These are phyloP conservation scores for Ammospiza maritima DNA, from an alignment of 2,797 vertebrate species.

Conservation along the genomic window DNA sequence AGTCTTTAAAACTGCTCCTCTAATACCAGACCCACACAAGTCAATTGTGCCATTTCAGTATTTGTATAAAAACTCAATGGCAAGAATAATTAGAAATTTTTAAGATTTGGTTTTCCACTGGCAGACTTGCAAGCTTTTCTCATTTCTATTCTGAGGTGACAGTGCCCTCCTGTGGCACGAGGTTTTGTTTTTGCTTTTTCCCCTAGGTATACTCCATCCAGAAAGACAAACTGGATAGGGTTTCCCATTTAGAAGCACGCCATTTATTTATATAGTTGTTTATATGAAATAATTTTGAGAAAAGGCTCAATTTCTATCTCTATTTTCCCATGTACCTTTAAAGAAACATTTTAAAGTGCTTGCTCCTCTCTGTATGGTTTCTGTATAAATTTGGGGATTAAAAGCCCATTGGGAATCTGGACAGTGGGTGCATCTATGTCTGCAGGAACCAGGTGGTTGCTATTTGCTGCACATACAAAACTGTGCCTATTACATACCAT, in stretches of 20 bases:
- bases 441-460: background rate
- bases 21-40: background rate
- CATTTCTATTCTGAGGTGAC: background rate
- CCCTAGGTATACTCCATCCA: background rate
- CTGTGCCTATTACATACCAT: background rate
- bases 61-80: background rate
- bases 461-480: background rate
- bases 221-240: background rate
- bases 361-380: background rate
- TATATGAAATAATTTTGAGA: background rate
- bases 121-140: background rate
- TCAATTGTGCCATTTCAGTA: background rate
- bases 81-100: background rate
- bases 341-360: background rate
- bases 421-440: background rate
- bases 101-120: background rate
- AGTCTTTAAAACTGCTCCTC: background rate
- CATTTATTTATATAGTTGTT: background rate
- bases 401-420: background rate
- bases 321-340: background rate
- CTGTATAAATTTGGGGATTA: background rate
- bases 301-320: background rate
- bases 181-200: background rate
- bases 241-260: background rate
- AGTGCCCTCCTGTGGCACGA: conserved; percentile 8